Percentiles rank a stretch among this genome's conserved stretches.
Evolutionary conservation across 1,140 invertebrate genomes (phyloP).

Genomic region (Melipona quadrifasciata): DNA sequence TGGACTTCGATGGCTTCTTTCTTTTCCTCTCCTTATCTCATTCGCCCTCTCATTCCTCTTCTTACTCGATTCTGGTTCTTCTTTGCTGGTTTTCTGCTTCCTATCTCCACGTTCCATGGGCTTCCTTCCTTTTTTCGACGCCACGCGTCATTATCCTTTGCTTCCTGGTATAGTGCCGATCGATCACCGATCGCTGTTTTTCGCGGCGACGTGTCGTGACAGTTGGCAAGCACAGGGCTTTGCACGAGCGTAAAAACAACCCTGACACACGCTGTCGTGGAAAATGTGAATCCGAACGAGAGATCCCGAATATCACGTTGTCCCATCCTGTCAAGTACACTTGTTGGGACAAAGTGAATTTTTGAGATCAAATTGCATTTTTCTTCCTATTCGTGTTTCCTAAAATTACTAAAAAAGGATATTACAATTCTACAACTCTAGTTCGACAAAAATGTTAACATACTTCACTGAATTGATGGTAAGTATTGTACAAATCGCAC

Average conservation of each 20-base stretch:
- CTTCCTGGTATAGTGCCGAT: slow-evolving; percentile 14
- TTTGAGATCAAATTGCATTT: not conserved
- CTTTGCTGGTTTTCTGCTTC: not conserved
- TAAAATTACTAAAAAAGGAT: not conserved
- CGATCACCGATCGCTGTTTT: slow-evolving; percentile 55
- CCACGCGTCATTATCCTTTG: slow-evolving; percentile 45
- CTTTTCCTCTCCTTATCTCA: slow-evolving; percentile 16
- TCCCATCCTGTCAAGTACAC: not conserved
- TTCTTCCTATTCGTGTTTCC: not conserved
- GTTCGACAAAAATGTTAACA: not conserved
- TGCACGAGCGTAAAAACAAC: slow-evolving; percentile 11
- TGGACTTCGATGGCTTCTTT: slow-evolving; percentile 55
- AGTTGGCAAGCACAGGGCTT: slow-evolving; percentile 64
- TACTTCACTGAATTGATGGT: not conserved
- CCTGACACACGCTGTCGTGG: slow-evolving; percentile 12
- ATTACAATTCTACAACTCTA: not conserved
- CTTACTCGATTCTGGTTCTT: not conserved
- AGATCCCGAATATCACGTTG: slow-evolving; percentile 22
- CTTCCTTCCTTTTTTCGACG: slow-evolving; percentile 23
- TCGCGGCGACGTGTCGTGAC: slow-evolving; percentile 37
- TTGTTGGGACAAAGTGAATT: too few relatives aligned
- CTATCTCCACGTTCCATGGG: not conserved
- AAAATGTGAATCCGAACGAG: slow-evolving; percentile 28
- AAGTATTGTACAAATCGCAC: not conserved
- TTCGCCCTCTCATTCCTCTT: not conserved